A percentile compares a stretch with the other conserved stretches of the same genome.
Evolutionary conservation across 2,113 vertebrate species (phyloP).

Genomic region (Indicator maculatus): DNA sequence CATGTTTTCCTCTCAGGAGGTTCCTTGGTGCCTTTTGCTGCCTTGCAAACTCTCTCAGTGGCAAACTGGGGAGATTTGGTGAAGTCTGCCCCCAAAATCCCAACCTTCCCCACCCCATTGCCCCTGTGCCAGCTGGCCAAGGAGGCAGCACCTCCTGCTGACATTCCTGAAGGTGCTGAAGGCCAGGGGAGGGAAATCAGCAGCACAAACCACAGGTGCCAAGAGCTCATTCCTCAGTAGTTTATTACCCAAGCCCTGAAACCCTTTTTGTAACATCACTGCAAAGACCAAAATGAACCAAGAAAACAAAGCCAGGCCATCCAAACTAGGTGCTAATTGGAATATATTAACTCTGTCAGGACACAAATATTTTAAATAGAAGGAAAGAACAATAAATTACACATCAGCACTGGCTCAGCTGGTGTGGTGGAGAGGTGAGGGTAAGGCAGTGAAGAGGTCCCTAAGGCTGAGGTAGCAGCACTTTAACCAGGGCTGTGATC

Average conservation of each 20-base stretch:
- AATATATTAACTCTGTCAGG: slow-evolving; percentile 72
- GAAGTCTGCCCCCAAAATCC: background rate
- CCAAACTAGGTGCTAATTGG: background rate
- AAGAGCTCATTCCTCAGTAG: background rate
- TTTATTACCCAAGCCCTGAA: slow-evolving; percentile 54
- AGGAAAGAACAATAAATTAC: slow-evolving; percentile 75
- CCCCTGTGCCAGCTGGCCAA: fast-evolving
- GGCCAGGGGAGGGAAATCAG: background rate
- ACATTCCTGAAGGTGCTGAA: background rate
- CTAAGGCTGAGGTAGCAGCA: slow-evolving; percentile 70
- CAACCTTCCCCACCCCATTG: background rate
- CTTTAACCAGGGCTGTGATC: background rate
- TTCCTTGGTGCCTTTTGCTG: background rate
- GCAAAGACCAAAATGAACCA: background rate
- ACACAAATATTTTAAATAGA: slow-evolving; percentile 74
- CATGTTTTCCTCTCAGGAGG: fast-evolving
- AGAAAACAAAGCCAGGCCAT: background rate
- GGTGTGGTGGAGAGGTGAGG: background rate
- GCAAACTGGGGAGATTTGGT: background rate
- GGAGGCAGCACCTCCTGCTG: background rate
- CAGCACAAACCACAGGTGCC: background rate
- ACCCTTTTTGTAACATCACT: background rate
- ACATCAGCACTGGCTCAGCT: background rate
- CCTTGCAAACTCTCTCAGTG: background rate
- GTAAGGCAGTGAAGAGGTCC: background rate